These are phyloP conservation scores for pig (Sus scrofa) DNA, from an alignment of 2,113 vertebrate genomes.

Conservation along the genomic window T2T-Sscrofa CM000828.6:74220001-74220500, in stretches of 20 bases:
- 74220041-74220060: accelerated
- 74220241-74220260: background rate
- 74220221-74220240: background rate
- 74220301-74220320: too few relatives aligned
- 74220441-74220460: too few relatives aligned
- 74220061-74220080: accelerated
- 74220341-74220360: too few relatives aligned
- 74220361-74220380: too few relatives aligned
- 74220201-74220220: background rate
- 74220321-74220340: too few relatives aligned
- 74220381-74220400: too few relatives aligned
- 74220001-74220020: accelerated
- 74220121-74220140: accelerated
- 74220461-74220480: too few relatives aligned
- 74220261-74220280: accelerated
- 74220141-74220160: accelerated
- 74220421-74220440: too few relatives aligned
- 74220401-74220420: too few relatives aligned
- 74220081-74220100: accelerated
- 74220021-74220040: accelerated
- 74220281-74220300: too few relatives aligned
- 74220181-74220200: background rate
- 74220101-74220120: background rate
- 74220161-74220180: accelerated
- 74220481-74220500: too few relatives aligned